Evolutionary conservation across 2,888 invertebrate genomes (phyloP), one percentile per base, ranked within the genome.

Genomic region (Aromia moschata): DNA sequence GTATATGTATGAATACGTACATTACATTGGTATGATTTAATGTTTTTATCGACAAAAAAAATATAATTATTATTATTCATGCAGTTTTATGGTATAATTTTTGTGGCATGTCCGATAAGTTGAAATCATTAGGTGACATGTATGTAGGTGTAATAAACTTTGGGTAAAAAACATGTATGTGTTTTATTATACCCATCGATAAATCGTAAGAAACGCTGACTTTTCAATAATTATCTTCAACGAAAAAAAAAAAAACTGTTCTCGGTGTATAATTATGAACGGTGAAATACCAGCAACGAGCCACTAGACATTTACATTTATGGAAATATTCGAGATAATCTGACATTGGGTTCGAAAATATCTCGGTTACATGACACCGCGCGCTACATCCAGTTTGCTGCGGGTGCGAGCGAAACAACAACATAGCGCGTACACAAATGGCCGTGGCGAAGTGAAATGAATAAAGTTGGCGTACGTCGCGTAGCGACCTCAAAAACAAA

Each of bases 401-500:
- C 25, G 30, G 14, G 49, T 14, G 38, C 38, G 25, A 49, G 38
- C 14, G 20, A 15, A 37, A 49, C 10, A 33, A 38, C 14, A 33
- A 1, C 12, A 33, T 7, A 15, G 10, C 17, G 17, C 9, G 14
- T 46, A 56, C 57, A 62, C 43, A 47, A 58, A 59, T 62, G 68
- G 58, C 67, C 69, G 47, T 67, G 67, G 64, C 59, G 60, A 70
- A 72, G 71, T 72, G 70, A 72, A 70, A 72, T 72, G 71, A 70
- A 64, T 68, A 65, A n/a, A 70, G 67, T 70, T 70, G 71, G 72
- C 67, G 70, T 64, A 60, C 72, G 49, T 38, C 15, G 49, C 38
- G 15, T 49, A 38, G 70, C 79, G 80, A 80, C 81, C 81, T 81
- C 80, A 81, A 80, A 80, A 80, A 74, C 70, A 66, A 70, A 68